Evolutionary conservation across 37 sponge, comb jelly and placozoan species (phyloP), one percentile per base, ranked within the genome.

Genomic region (Ephydatia muelleri): DNA sequence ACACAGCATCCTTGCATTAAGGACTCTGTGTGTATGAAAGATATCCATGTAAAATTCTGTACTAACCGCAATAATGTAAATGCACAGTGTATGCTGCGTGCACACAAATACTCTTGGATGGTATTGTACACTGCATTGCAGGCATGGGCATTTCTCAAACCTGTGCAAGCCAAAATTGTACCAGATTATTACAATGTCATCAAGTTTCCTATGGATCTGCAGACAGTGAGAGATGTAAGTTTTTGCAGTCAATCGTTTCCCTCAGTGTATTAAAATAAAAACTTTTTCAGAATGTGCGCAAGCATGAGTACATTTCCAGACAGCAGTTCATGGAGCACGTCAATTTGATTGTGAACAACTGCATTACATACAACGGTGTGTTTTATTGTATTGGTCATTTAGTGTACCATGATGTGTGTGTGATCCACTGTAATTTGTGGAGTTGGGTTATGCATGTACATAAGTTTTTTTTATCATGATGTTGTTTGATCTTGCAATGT

Each of bases 201-300:
- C 74, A 96, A 95, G 67, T 93, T 91, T 49, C 97, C 99, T 5
- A 97, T 99, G 99, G 97, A 99, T 82, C 91, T 99, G 1, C 95
- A 99, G 77, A 96, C 95, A 16, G 94, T 99, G 88, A 96, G 87
- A 77, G 93, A 93, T 36, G 82, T 81, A 79, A 70, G 67, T 11
- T 70, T 65, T 23, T 35, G 14, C 38, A 31, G 25, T 48, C 29
- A 36, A 35, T 73, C 66, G 64, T 79, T 38, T 67, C 14, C 57
- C 1, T 14, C 57, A 14, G 16, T 14, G 22, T 64, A 38, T 68
- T 21, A 37, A 21, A 11, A 2, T 72, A 43, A 22, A 38, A 80
- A 38, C 71, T 73, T 81, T 70, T 73, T 21, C 72, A 96, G 97
- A 85, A 87, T 76, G 75, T 89, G 26, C 87, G 89, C 16, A 86